phyloP scores from a whole-genome alignment of 2,113 vertebrate species.

The Amblyornis subalaris region DNA sequence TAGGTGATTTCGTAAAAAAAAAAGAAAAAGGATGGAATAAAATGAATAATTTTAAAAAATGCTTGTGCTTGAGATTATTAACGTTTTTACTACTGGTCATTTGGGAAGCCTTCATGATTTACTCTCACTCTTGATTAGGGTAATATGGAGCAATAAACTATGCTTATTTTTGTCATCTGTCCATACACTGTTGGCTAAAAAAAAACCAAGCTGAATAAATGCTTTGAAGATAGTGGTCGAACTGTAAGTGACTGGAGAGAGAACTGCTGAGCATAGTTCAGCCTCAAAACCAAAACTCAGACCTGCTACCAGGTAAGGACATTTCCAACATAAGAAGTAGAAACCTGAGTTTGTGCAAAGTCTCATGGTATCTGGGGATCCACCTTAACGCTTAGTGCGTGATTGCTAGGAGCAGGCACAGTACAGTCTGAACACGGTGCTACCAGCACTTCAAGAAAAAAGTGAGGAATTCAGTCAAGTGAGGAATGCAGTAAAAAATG shows the following conservation, averaged over 20 bases:
- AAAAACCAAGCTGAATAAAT: not conserved
- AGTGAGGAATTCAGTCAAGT: not conserved
- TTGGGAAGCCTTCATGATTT: not conserved
- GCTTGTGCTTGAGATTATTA: not conserved
- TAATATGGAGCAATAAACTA: not conserved
- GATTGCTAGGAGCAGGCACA: not conserved
- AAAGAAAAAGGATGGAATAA: not conserved
- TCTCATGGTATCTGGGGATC: too few relatives aligned
- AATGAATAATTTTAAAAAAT: not conserved
- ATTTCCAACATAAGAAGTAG: not conserved
- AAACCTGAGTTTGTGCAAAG: not conserved
- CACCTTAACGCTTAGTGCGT: not conserved
- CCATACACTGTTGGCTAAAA: not conserved
- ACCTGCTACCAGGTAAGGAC: not conserved
- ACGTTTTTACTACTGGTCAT: not conserved
- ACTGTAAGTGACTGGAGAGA: not conserved
- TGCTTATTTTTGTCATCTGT: not conserved
- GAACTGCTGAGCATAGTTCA: not conserved
- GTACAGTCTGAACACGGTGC: not conserved
- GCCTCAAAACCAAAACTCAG: not conserved
- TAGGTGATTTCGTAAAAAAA: not conserved
- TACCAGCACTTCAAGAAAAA: not conserved
- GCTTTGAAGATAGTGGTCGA: not conserved
- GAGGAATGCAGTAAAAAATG: not conserved
- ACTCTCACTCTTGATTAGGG: not conserved